Conservation (phyloP, 2,797 vertebrate species). For the Mormyrops boulengeri region DNA sequence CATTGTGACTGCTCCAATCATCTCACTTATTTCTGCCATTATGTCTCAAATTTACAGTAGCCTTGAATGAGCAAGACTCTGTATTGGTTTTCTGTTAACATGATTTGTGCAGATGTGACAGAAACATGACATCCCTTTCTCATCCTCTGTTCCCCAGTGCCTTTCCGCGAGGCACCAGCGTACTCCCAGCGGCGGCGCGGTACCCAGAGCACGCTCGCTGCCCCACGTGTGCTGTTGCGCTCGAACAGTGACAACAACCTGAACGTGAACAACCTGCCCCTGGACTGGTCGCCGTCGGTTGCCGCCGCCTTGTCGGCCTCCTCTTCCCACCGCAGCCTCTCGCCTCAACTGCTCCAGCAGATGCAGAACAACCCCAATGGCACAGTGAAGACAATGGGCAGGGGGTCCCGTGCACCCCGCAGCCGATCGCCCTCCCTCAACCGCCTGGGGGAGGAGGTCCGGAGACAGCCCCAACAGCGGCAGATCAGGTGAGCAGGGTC, state of each 20-base stretch:
- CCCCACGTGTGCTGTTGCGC: slow-evolving; percentile 82
- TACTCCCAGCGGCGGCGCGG: slow-evolving; percentile 81
- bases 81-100: background rate
- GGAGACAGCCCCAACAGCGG: slow-evolving; percentile 62
- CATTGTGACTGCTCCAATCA: background rate
- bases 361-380: slow-evolving; percentile 82
- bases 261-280: slow-evolving; percentile 61
- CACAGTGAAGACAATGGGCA: slow-evolving; percentile 76
- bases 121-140: background rate
- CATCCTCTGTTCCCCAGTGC: slow-evolving; percentile 63
- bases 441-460: slow-evolving; percentile 79
- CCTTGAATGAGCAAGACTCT: background rate
- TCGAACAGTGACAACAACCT: slow-evolving; percentile 96
- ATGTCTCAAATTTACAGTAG: background rate
- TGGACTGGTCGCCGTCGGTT: slow-evolving; percentile 60
- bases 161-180: slow-evolving; percentile 87
- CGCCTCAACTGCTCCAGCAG: slow-evolving; percentile 85
- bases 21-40: background rate
- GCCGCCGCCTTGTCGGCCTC: slow-evolving; percentile 61
- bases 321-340: slow-evolving; percentile 82
- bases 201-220: slow-evolving; percentile 70
- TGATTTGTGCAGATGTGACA: background rate
- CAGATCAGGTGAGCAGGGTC: slow-evolving; percentile 52
- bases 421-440: slow-evolving; percentile 88
- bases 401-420: slow-evolving; percentile 68